These are phyloP conservation scores for Lypha dubia DNA, from an alignment of 2,888 invertebrate genomes.

Conservation along the genomic window DNA sequence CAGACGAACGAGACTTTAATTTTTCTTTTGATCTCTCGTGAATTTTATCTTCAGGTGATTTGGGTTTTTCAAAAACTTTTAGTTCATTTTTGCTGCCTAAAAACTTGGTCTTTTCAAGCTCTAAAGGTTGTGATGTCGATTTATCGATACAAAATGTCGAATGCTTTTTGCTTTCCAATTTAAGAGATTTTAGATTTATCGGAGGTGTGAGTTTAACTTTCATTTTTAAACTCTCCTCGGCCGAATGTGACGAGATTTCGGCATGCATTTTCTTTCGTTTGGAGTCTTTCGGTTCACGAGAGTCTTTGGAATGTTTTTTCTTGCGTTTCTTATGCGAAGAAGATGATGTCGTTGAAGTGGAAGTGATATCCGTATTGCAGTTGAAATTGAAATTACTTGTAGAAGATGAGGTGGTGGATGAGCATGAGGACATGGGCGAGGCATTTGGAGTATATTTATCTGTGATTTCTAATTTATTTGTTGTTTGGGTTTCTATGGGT, in stretches of 20 bases:
- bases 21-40: conserved; percentile 43
- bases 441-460: conserved; percentile 80
- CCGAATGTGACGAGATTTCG: conserved; percentile 84
- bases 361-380: conserved; percentile 39
- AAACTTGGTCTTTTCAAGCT: conserved; percentile 27
- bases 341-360: conserved; percentile 68
- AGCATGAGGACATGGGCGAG: conserved; percentile 80
- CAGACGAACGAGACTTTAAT: conserved; percentile 22
- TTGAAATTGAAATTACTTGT: conserved; percentile 75
- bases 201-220: conserved; percentile 84
- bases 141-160: conserved; percentile 61
- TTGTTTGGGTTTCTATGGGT: conserved; percentile 78
- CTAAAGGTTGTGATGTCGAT: conserved; percentile 9
- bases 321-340: conserved; percentile 85
- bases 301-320: conserved; percentile 85
- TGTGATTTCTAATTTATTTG: conserved; percentile 69
- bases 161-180: conserved; percentile 73
- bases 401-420: conserved; percentile 79
- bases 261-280: conserved; percentile 85
- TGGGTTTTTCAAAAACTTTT: conserved; percentile 20
- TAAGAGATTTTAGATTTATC: conserved; percentile 78
- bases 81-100: conserved; percentile 6
- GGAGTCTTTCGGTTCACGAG: conserved; percentile 80
- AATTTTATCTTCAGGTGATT: conserved; percentile 20
- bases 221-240: conserved; percentile 84